Base-by-base conservation (phyloP, 2,797 vertebrate genomes). In the Pyrocephalus nanus region DNA sequence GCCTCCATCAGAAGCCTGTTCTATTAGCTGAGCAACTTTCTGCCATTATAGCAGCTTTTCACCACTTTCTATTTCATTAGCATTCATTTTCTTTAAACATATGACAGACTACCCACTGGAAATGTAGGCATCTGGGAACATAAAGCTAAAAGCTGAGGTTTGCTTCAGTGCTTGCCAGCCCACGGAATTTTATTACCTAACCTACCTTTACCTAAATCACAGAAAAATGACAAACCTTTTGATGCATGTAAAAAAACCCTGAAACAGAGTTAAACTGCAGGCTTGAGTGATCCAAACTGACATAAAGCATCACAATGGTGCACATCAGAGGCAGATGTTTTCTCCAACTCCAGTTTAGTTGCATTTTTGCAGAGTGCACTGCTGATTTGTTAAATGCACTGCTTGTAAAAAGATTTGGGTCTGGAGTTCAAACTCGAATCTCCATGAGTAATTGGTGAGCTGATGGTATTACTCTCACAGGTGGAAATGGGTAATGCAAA, bases 181-280 rank as follows among this genome's bases (percentile, higher is more conserved):
- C 95, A 86, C 91, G 87, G 82, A 95, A 94, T 96, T 96, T 92
- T 95, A 97, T 96, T 95, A 79, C 84, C 88, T 92, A 95, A 88
- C 95, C 82, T 95, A 87, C 88, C 96, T 96, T 96, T 96, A 87
- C 86, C 94, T 95, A 97, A 96, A 97, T 96, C 93, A 93, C 71
- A 95, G 93, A 84, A 93, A 97, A 96, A 97, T 95, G 91, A 96
- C 96, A 97, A 96, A 96, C 64, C 82, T 94, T 96, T 96, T 95
- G 96, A 96, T 95, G 95, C 92, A 94, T 89, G 71, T 79, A 72
- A 95, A 94, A 90, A 92, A 51, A 0, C 0, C 42, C 73, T 42
- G 82, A 92, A 97, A 96, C 76, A 95, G 95, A 96, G 96, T 95
- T 95, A 92, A 95, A 95, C 71, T 91, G 76, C 88, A 96, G 96